These are phyloP conservation scores for Tribolium castaneum DNA, from an alignment of 1,140 invertebrate genomes.

Conservation along the genomic window DNA sequence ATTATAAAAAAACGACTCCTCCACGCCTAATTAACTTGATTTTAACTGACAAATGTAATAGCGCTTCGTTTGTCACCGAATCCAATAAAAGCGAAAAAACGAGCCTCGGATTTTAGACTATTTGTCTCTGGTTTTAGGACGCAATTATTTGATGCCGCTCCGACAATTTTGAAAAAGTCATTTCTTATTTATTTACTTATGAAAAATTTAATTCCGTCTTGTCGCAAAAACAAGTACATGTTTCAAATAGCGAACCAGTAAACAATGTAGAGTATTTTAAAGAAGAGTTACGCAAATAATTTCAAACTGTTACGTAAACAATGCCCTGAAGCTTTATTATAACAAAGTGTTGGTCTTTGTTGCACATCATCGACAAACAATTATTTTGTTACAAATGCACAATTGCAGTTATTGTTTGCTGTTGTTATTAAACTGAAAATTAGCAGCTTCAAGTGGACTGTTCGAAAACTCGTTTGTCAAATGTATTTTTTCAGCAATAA, in stretches of 20 bases:
- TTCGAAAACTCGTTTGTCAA: no score
- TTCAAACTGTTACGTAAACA: background rate
- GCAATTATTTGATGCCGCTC: background rate
- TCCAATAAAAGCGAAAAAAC: constrained; percentile 16
- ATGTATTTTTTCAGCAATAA: no score
- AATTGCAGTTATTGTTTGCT: no score
- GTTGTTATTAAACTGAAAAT: no score
- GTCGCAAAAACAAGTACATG: background rate
- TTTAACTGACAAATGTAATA: constrained; percentile 11
- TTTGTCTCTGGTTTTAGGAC: background rate
- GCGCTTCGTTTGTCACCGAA: constrained; percentile 20
- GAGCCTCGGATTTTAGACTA: background rate
- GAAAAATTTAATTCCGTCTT: no score
- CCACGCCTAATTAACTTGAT: background rate
- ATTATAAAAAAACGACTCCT: background rate
- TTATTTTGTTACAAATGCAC: no score
- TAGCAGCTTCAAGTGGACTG: no score
- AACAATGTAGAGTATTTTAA: background rate
- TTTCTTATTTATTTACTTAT: background rate
- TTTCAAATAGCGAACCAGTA: background rate
- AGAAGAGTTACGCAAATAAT: background rate
- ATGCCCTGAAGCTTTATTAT: no score
- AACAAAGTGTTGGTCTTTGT: no score
- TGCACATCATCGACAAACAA: no score
- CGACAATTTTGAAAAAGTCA: background rate